phyloP scores from a whole-genome alignment of 2,888 invertebrate species.

The Bursaphelenchus okinawaensis region DNA sequence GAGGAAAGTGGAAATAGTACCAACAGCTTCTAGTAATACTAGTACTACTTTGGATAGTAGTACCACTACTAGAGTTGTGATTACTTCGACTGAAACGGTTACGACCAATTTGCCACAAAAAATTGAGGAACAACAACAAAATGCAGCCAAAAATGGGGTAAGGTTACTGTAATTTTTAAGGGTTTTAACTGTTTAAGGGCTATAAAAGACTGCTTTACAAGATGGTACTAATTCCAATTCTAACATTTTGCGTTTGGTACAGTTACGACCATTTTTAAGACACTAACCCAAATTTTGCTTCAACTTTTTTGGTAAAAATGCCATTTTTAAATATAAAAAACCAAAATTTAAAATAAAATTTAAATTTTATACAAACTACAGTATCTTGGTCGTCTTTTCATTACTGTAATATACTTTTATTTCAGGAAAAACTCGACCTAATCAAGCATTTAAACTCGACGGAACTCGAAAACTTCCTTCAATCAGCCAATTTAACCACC shows the following conservation, averaged over 20 bases:
- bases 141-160: neutral
- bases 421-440: slow-evolving; percentile 14
- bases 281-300: no score
- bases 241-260: no score
- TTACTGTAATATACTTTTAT: no score
- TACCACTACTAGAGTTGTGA: neutral
- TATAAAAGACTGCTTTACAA: no score
- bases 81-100: neutral
- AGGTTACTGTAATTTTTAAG: neutral
- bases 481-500: slow-evolving; percentile 28
- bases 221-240: no score
- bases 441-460: slow-evolving; percentile 14
- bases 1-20: neutral
- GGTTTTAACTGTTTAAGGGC: no score
- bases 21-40: neutral
- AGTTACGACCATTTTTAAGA: no score
- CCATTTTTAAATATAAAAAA: no score
- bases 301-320: no score
- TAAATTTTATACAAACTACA: no score
- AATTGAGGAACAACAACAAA: neutral
- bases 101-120: slow-evolving; percentile 2
- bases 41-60: neutral
- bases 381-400: no score
- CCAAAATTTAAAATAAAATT: neutral
- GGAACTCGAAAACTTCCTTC: slow-evolving; percentile 28